Conservation (phyloP, 2,113 vertebrate genomes). For the Chamaetylas fuelleborni region DNA sequence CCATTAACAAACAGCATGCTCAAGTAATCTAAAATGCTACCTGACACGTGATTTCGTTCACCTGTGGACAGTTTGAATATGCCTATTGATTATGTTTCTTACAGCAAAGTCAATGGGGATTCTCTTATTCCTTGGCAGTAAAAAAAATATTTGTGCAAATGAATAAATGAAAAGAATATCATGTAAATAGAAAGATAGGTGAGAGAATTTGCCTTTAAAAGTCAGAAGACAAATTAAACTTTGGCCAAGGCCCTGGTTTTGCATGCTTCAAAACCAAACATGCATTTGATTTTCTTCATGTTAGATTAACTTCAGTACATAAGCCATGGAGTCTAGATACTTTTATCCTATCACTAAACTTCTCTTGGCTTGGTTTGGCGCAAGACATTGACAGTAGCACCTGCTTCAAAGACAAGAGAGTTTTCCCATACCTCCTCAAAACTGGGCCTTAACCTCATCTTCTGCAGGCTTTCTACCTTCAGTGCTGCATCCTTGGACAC, state of each 20-base stretch:
- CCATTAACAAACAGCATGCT: slow-evolving; percentile 14
- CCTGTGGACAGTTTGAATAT: slow-evolving; percentile 47
- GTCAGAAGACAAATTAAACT: neutral
- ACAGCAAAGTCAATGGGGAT: neutral
- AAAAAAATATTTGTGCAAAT: neutral
- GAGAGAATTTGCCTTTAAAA: neutral
- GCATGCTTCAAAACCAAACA: neutral
- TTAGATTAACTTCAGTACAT: neutral
- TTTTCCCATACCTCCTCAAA: neutral
- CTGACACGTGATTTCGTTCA: neutral
- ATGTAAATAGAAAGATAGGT: neutral
- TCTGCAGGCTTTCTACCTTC: neutral
- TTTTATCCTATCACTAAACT: neutral
- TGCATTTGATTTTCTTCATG: neutral
- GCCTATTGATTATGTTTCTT: neutral
- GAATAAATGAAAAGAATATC: neutral
- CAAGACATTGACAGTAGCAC: neutral
- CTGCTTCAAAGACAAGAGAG: neutral
- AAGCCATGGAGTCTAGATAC: neutral
- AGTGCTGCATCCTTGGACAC: neutral
- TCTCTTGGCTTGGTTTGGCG: neutral
- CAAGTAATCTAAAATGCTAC: slow-evolving; percentile 2
- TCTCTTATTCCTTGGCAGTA: neutral
- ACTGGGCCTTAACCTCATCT: neutral
- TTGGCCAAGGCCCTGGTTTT: neutral